Percentiles rank a stretch among this genome's conserved stretches.
These are phyloP conservation scores for Salticus scenicus DNA, from an alignment of 2,888 invertebrate species.

Conservation along the genomic window DNA sequence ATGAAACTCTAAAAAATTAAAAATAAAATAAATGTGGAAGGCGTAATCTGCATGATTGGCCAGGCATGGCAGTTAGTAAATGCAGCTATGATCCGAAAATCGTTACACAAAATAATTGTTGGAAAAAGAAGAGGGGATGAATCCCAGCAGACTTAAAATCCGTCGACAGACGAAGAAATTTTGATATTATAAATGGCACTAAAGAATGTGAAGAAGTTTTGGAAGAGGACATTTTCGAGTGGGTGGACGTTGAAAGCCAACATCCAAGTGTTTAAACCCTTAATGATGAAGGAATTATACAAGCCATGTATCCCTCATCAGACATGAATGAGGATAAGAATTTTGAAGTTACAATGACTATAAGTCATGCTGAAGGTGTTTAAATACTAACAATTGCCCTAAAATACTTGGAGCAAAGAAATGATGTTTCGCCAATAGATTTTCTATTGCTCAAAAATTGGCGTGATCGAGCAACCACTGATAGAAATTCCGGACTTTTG, in stretches of 20 bases:
- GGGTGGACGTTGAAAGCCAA: neutral
- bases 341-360: too few species aligned
- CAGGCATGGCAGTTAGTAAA: neutral
- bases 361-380: too few species aligned
- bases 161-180: neutral
- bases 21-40: neutral
- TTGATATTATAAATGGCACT: neutral
- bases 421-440: too few species aligned
- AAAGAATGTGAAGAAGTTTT: neutral
- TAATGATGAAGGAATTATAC: too few species aligned
- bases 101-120: neutral
- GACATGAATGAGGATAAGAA: neutral
- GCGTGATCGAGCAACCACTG: too few species aligned
- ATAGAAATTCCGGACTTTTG: too few species aligned
- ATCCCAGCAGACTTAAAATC: neutral
- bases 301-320: neutral
- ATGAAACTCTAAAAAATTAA: neutral
- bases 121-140: neutral
- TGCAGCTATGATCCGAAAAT: neutral
- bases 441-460: too few species aligned
- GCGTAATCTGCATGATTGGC: neutral
- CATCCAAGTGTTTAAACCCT: too few species aligned
- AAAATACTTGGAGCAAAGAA: too few species aligned
- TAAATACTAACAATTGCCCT: too few species aligned
- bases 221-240: neutral